Conservation (phyloP, 1,140 invertebrate species). For the Ceratina australensis region DNA sequence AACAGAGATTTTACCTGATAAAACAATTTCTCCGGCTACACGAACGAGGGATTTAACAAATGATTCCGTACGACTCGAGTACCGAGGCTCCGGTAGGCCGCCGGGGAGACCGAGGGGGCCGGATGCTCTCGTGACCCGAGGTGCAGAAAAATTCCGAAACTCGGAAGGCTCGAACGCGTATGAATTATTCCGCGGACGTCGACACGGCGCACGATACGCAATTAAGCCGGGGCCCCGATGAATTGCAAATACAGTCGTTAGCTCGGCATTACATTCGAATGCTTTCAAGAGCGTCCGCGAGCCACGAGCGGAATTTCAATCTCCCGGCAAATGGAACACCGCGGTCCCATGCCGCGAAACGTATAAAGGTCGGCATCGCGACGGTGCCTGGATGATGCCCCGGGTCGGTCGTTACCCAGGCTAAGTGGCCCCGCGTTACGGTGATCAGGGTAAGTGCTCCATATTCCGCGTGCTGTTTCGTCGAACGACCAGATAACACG, state of each 20-base stretch:
- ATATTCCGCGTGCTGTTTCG: conserved; percentile 64
- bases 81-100: background rate
- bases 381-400: conserved; percentile 56
- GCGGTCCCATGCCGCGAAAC: conserved; percentile 40
- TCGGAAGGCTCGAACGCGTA: conserved; percentile 13
- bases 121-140: background rate
- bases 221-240: conserved; percentile 50
- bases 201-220: conserved; percentile 42
- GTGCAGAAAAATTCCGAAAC: background rate
- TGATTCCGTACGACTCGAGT: background rate
- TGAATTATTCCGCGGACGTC: conserved; percentile 46
- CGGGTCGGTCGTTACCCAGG: conserved; percentile 65
- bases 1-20: background rate
- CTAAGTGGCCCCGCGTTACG: conserved; percentile 68
- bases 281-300: conserved; percentile 46
- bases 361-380: conserved; percentile 65
- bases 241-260: conserved; percentile 56
- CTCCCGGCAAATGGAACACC: conserved; percentile 60
- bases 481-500: conserved; percentile 52
- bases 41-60: too few relatives aligned
- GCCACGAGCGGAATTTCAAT: conserved; percentile 59
- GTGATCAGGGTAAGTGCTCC: conserved; percentile 67
- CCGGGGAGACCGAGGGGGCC: background rate
- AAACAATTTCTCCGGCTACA: too few relatives aligned
- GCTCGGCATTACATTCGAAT: conserved; percentile 51